phyloP scores from a whole-genome alignment of 2,113 vertebrate genomes.

The Anthoscopus minutus region DNA sequence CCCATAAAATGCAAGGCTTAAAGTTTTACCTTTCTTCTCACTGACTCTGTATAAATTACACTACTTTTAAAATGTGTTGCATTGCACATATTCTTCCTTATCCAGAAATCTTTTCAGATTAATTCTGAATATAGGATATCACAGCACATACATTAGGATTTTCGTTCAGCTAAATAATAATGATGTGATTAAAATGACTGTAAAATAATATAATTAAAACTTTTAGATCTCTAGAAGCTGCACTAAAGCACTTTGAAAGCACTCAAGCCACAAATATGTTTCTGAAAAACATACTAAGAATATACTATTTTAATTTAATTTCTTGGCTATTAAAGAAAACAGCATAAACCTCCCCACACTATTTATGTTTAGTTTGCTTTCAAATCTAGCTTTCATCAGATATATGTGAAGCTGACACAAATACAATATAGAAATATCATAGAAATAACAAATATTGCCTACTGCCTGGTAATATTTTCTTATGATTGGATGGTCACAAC shows the following conservation, averaged over 20 bases:
- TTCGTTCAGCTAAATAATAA: neutral
- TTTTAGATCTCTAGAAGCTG: neutral
- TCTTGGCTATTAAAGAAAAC: neutral
- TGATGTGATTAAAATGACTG: constrained; percentile 6
- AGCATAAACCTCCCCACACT: neutral
- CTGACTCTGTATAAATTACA: neutral
- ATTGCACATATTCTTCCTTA: neutral
- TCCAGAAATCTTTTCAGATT: neutral
- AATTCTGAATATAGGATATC: neutral
- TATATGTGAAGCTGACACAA: neutral
- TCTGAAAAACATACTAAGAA: neutral
- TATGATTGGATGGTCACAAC: neutral
- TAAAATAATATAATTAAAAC: neutral
- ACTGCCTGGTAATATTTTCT: neutral
- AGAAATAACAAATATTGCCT: neutral
- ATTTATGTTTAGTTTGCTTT: neutral
- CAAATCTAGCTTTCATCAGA: neutral
- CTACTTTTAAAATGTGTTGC: neutral
- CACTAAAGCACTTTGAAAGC: neutral
- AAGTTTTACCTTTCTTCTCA: neutral
- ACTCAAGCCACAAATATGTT: neutral
- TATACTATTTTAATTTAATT: neutral
- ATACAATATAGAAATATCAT: neutral
- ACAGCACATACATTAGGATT: neutral
- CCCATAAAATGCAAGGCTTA: neutral